Percentiles rank a stretch among this genome's conserved stretches.
Evolutionary conservation across 2,113 vertebrate species (phyloP).

Genomic region (Ailurus styani): DNA sequence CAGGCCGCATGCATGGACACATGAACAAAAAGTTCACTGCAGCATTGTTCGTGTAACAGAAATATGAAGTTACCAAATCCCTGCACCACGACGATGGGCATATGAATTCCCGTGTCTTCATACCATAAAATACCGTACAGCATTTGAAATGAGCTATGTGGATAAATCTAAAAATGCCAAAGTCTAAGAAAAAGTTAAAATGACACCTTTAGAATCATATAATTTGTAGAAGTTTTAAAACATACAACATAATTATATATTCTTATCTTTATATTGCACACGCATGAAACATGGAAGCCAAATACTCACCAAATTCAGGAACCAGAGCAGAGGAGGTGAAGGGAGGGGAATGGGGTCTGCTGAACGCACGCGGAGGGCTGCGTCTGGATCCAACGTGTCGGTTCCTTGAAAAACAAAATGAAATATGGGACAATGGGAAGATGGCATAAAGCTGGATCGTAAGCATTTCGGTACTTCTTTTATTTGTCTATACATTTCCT

Average conservation of each 20-base stretch:
- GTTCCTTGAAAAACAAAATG: background rate
- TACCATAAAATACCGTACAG: background rate
- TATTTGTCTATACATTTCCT: background rate
- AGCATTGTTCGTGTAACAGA: background rate
- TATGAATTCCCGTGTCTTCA: background rate
- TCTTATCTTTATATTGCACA: background rate
- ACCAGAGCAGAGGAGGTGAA: background rate
- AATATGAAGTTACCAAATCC: background rate
- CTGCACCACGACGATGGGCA: background rate
- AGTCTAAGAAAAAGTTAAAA: conserved; percentile 3
- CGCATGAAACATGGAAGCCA: background rate
- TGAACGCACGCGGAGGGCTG: background rate
- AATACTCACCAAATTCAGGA: background rate
- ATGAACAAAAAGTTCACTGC: background rate
- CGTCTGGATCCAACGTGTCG: background rate
- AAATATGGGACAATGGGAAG: background rate
- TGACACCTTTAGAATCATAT: background rate
- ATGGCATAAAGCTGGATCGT: background rate
- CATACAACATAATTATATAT: background rate
- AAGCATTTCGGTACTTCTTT: background rate
- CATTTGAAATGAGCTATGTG: background rate
- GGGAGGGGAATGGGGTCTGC: background rate
- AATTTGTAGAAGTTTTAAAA: background rate
- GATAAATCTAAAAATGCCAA: background rate
- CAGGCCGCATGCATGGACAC: background rate